Conservation (phyloP, 2,888 invertebrate genomes). For the Vandiemenella viatica region DNA sequence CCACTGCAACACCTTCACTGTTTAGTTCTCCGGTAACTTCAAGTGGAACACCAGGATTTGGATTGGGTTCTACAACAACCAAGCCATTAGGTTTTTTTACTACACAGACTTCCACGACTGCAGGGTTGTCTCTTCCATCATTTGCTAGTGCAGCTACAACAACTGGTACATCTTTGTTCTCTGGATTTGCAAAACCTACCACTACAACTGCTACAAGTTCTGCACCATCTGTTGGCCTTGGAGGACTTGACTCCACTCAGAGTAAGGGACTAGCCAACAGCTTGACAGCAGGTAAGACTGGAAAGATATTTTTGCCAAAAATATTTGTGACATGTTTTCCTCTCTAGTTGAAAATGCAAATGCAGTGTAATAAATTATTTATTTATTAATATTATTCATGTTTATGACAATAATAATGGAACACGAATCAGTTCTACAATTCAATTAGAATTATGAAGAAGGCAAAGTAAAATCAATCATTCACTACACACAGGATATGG, state of each 20-base stretch:
- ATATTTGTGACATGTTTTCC: too few relatives aligned
- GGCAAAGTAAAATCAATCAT: too few relatives aligned
- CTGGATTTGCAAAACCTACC: background rate
- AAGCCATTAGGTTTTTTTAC: background rate
- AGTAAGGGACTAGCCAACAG: constrained; percentile 25
- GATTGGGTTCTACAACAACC: constrained; percentile 5
- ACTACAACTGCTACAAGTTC: constrained; percentile 19
- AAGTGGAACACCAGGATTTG: constrained; percentile 18
- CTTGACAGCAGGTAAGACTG: constrained; percentile 17
- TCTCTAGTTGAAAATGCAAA: too few relatives aligned
- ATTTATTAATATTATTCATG: background rate
- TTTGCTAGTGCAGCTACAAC: background rate
- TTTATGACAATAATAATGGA: background rate
- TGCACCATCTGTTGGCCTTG: constrained; percentile 44
- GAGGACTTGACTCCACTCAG: constrained; percentile 43
- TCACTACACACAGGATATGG: too few relatives aligned
- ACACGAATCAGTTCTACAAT: background rate
- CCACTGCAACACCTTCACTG: constrained; percentile 25
- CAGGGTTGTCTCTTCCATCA: background rate
- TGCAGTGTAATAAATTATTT: too few relatives aligned
- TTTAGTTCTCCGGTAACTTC: constrained; percentile 23
- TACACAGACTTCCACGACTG: constrained; percentile 1
- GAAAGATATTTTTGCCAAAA: constrained; percentile 12
- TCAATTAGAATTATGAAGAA: background rate
- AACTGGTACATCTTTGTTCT: background rate